Evolutionary conservation across 2,113 vertebrate genomes (phyloP).

Genomic region (Bambusicola thoracicus): DNA sequence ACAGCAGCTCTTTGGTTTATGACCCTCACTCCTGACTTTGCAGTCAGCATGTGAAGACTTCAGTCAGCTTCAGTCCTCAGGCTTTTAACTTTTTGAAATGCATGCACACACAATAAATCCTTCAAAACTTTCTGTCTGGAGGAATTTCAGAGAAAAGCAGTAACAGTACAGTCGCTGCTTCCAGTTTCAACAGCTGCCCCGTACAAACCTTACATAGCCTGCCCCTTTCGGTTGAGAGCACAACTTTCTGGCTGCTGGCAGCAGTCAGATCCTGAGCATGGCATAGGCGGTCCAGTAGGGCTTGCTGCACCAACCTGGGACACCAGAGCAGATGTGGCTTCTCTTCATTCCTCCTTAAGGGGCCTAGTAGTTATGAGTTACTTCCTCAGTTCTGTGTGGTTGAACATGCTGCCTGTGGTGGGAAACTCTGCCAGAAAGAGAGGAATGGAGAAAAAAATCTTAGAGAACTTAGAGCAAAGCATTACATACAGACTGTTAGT

Average conservation of each 20-base stretch:
- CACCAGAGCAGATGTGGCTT: not conserved
- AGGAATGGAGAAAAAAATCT: not conserved
- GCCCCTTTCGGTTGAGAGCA: rapidly evolving
- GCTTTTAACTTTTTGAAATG: not conserved
- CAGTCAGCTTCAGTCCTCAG: not conserved
- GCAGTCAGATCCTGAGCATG: rapidly evolving
- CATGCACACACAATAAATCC: rapidly evolving
- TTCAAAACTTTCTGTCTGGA: not conserved
- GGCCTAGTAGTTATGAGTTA: not conserved
- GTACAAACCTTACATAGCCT: not conserved
- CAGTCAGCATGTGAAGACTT: not conserved
- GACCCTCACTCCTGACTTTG: not conserved
- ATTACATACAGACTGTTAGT: not conserved
- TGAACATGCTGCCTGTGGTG: not conserved
- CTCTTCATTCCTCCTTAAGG: not conserved
- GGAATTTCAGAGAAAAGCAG: not conserved
- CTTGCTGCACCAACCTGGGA: not conserved
- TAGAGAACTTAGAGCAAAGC: not conserved
- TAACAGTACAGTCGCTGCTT: not conserved
- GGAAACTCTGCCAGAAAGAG: not conserved
- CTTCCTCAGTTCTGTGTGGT: not conserved
- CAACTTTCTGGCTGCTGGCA: not conserved
- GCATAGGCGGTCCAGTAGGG: rapidly evolving
- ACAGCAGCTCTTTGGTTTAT: not conserved
- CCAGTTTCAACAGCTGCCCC: not conserved